Evolutionary conservation across 2,888 invertebrate species (phyloP), one percentile per base, ranked within the genome.

Genomic region (Drosophila sordidula): DNA sequence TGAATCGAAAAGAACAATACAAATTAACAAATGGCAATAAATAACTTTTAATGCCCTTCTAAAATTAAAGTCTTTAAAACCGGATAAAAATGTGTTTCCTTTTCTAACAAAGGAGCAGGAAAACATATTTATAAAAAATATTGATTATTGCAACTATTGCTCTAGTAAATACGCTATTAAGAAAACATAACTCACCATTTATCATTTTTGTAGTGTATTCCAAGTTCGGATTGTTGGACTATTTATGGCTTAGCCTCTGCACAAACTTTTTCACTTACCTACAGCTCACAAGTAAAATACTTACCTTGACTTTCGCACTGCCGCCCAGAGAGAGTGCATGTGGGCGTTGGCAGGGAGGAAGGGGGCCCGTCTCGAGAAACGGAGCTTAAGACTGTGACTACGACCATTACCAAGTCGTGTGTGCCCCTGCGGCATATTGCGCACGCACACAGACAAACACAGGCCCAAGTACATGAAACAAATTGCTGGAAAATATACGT

Each of bases 241-340:
- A 75, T 81, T 82, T 78, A 81, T 75, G 75, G 61, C 64, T 54
- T 66, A 78, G 70, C 80, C 72, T 80, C 75, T 75, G 75, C 84
- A 55, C 50, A 75, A 89, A 89, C 55, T 86, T 86, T 87, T 87
- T 72, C 79, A 87, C 85, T 86, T 87, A 77, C 76, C 70, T 74
- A 75, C 87, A 77, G 77, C 67, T 72, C 70, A 51, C 74, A 83
- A 80, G 78, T 68, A 70, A 87, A 79, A 85, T 79, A 79, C 49
- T 68, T 64, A 68, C 81, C 87, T 86, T 89, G 89, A 89, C 89
- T 86, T 73, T 70, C 70, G 70, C 58, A n/a, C 22, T 52, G 56
- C 66, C 62, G 59, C 52, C 69, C 78, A 69, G 67, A 66, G 45
- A 51, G 47, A 54, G 25, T 29, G 62, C 32, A 54, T 41, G 34